These are phyloP conservation scores for Oreochromis aureus DNA, from an alignment of 2,113 vertebrate species.

Conservation along the genomic window DNA sequence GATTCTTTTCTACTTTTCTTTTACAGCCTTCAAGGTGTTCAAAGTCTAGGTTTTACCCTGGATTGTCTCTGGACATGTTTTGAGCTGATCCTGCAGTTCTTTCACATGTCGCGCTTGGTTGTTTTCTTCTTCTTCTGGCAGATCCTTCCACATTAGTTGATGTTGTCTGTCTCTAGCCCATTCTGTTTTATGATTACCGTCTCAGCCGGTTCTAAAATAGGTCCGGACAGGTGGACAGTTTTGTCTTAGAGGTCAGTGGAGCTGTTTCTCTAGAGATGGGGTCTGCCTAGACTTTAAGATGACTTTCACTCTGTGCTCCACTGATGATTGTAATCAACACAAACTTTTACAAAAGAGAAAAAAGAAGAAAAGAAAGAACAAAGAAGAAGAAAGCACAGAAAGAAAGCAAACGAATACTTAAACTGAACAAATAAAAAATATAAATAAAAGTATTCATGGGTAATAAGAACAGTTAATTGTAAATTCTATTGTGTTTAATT, in stretches of 20 bases:
- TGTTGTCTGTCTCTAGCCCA: not conserved
- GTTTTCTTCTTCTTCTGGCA: not conserved
- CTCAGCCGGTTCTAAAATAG: not conserved
- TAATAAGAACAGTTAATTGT: not conserved
- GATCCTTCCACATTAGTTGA: not conserved
- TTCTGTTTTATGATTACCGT: not conserved
- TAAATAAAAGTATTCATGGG: not conserved
- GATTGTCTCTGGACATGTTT: not conserved
- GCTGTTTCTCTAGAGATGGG: not conserved
- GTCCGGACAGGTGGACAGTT: not conserved
- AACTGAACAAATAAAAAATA: not conserved
- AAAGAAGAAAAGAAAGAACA: not conserved
- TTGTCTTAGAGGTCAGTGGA: not conserved
- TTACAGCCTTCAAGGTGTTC: not conserved
- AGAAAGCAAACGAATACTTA: not conserved
- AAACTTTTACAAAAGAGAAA: not conserved
- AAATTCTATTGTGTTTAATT: not conserved
- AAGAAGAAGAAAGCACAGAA: not conserved
- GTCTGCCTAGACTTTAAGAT: accelerated
- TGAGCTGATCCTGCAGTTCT: not conserved
- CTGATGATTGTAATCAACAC: not conserved
- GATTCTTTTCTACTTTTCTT: not conserved
- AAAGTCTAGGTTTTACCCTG: not conserved
- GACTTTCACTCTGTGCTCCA: not conserved
- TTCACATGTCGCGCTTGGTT: not conserved